Evolutionary conservation across 2,113 vertebrate genomes (phyloP).

Genomic region (Lagenorhynchus albirostris): DNA sequence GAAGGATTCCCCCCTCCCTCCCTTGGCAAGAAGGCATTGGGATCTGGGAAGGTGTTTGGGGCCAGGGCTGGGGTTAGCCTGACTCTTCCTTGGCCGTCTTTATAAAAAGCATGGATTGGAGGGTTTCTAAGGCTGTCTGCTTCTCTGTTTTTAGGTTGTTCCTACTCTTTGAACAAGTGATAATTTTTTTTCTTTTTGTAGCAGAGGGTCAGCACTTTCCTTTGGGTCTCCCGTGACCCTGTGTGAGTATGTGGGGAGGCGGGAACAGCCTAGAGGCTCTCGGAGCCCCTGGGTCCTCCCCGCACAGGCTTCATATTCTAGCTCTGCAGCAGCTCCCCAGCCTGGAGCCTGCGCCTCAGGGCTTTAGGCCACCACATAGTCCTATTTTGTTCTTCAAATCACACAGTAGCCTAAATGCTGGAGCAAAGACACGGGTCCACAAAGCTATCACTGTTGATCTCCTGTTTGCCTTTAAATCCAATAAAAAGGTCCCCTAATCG

Average conservation of each 20-base stretch:
- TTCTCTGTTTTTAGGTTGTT: no score
- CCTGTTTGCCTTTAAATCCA: not conserved
- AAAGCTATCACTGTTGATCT: not conserved
- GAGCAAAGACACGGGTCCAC: not conserved
- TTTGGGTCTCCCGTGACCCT: not conserved
- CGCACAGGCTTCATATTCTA: accelerated
- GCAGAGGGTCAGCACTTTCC: not conserved
- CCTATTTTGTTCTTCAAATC: not conserved
- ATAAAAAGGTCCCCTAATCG: not conserved
- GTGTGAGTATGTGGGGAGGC: no score
- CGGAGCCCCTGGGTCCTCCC: accelerated
- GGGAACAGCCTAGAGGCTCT: accelerated
- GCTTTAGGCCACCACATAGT: not conserved
- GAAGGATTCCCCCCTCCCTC: no score
- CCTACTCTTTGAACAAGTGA: not conserved
- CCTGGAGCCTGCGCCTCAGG: accelerated
- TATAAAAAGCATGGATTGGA: not conserved
- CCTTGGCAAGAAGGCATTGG: accelerated
- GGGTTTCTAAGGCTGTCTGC: not conserved
- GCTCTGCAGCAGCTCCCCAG: not conserved
- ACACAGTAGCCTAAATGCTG: not conserved
- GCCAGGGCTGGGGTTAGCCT: no score
- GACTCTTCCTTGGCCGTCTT: not conserved
- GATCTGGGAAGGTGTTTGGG: not conserved
- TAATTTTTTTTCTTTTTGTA: not conserved